Conservation (phyloP, 2,888 invertebrate species). For the Desoria tigrina region DNA sequence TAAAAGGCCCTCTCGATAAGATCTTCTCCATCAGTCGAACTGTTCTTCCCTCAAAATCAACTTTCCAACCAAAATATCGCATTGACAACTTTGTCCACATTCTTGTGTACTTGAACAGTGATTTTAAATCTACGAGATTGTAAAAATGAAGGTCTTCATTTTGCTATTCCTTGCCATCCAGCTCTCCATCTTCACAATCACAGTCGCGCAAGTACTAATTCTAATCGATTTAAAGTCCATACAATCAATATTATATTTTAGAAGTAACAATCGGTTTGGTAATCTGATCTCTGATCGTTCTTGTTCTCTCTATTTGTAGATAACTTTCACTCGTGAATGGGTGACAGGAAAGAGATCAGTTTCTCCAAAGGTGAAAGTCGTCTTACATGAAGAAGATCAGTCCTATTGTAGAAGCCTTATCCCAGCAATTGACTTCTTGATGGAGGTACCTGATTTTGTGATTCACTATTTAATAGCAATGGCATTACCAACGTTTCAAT, state of each 20-base stretch:
- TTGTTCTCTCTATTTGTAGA: constrained; percentile 23
- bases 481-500: neutral
- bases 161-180: constrained; percentile 21
- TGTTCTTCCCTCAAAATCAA: neutral
- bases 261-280: neutral
- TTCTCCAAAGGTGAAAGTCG: constrained; percentile 7
- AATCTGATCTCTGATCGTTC: neutral
- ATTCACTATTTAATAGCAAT: neutral
- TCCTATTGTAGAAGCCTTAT: constrained; percentile 34
- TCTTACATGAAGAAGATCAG: constrained; percentile 32
- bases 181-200: constrained; percentile 15
- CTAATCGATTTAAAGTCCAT: too few species aligned
- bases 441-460: constrained; percentile 32
- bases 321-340: constrained; percentile 50
- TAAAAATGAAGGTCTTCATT: constrained; percentile 21
- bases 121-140: neutral
- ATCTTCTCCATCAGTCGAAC: neutral
- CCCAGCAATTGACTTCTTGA: constrained; percentile 43
- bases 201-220: constrained; percentile 22
- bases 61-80: neutral
- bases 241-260: too few species aligned
- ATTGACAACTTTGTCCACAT: too few species aligned
- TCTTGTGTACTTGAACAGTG: neutral
- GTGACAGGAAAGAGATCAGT: constrained; percentile 43
- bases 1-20: neutral